Conservation (phyloP, 2,797 vertebrate genomes). For the Mormyrops attenuatus region DNA sequence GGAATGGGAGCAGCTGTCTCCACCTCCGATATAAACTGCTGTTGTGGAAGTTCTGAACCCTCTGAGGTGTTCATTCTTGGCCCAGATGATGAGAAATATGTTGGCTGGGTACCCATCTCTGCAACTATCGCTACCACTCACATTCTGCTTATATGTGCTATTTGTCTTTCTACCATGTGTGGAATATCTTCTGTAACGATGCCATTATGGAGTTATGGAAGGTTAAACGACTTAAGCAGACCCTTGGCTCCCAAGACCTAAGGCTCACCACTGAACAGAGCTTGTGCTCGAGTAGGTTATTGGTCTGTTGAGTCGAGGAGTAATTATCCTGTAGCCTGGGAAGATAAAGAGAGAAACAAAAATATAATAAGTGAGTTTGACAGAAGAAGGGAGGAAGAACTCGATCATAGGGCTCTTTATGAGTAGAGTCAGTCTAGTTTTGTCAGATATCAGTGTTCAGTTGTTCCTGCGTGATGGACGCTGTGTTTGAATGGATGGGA, state of each 20-base stretch:
- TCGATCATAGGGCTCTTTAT: neutral
- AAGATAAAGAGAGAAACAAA: constrained; percentile 4
- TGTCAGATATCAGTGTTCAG: neutral
- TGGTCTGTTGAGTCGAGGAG: constrained; percentile 60
- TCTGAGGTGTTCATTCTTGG: neutral
- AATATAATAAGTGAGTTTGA: neutral
- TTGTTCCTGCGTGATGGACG: neutral
- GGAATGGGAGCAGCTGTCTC: neutral
- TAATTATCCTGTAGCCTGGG: constrained; percentile 59
- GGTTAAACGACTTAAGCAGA: neutral
- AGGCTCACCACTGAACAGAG: constrained; percentile 59
- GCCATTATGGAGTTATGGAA: neutral
- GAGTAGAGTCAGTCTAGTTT: neutral
- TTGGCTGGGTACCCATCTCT: neutral
- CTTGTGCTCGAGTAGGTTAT: constrained; percentile 56
- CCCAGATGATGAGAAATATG: neutral
- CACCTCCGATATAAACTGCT: neutral
- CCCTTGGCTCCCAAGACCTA: neutral
- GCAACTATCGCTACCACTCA: neutral
- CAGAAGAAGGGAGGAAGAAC: constrained; percentile 3
- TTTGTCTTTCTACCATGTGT: neutral
- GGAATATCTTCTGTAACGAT: neutral
- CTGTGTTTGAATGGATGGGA: neutral
- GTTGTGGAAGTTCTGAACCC: neutral
- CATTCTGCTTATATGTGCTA: neutral